Evolutionary conservation across 2,888 invertebrate species (phyloP).

Genomic region (Sericinus montela): DNA sequence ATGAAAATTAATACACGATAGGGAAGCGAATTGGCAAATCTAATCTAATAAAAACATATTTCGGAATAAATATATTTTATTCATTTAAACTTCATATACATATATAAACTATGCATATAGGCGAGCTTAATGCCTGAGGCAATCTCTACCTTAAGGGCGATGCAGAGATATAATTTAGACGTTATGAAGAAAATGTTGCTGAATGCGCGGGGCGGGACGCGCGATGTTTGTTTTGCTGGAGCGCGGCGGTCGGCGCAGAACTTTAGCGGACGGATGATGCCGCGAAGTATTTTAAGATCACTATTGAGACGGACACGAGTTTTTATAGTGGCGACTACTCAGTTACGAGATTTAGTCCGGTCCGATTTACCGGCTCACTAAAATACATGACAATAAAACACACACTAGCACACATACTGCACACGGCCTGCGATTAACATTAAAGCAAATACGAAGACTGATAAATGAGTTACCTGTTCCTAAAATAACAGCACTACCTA

Average conservation of each 20-base stretch:
- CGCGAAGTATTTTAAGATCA: conserved; percentile 10
- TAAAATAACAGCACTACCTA: not conserved
- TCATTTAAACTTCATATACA: too few species aligned
- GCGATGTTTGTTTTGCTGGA: conserved; percentile 12
- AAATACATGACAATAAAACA: not conserved
- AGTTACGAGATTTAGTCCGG: not conserved
- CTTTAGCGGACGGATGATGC: not conserved
- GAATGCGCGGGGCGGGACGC: not conserved
- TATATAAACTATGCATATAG: too few species aligned
- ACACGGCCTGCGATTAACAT: not conserved
- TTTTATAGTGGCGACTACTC: not conserved
- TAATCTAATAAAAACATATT: too few species aligned
- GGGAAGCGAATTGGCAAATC: too few species aligned
- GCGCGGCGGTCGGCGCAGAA: not conserved
- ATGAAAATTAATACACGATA: too few species aligned
- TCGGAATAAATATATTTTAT: too few species aligned
- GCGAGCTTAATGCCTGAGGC: too few species aligned
- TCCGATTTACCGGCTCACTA: not conserved
- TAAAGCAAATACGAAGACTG: not conserved
- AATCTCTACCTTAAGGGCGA: too few species aligned
- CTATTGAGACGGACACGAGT: not conserved
- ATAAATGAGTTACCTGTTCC: not conserved
- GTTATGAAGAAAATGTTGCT: not conserved
- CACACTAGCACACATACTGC: not conserved
- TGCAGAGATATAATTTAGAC: too few species aligned